Evolutionary conservation across 2,797 vertebrate genomes (phyloP).

Genomic region (Danio aesculapii): DNA sequence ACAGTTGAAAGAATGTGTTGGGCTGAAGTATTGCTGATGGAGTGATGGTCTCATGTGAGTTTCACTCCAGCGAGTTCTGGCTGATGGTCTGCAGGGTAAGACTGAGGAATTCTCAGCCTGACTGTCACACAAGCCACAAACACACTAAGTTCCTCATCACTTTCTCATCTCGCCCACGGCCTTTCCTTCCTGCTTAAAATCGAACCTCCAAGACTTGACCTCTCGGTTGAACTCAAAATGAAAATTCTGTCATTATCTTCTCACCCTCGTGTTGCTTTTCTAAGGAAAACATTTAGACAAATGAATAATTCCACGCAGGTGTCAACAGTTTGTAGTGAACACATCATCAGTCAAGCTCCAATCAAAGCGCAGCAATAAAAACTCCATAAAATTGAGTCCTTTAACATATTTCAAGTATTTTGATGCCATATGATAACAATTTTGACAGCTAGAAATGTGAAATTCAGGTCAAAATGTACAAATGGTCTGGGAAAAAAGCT

Average conservation of each 20-base stretch:
- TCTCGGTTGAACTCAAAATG: neutral
- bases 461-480: neutral
- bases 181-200: slow-evolving; percentile 17
- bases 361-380: neutral
- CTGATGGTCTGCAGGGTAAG: slow-evolving; percentile 41
- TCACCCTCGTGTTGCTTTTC: neutral
- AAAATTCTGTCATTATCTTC: neutral
- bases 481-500: no score
- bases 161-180: slow-evolving; percentile 36
- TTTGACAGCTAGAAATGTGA: neutral
- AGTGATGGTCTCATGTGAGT: slow-evolving; percentile 36
- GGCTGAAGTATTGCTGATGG: slow-evolving; percentile 16
- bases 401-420: neutral
- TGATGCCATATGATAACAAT: neutral
- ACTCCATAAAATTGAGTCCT: neutral
- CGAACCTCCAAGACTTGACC: neutral
- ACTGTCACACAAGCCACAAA: slow-evolving; percentile 57
- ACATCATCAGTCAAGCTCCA: neutral
- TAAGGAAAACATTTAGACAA: neutral
- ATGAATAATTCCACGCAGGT: neutral
- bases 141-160: slow-evolving; percentile 47
- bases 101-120: slow-evolving; percentile 64
- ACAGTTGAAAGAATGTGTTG: slow-evolving; percentile 28
- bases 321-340: neutral
- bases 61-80: slow-evolving; percentile 25